These are phyloP conservation scores for Eudorcas thomsonii DNA, from an alignment of 2,113 vertebrate species.

Conservation along the genomic window DNA sequence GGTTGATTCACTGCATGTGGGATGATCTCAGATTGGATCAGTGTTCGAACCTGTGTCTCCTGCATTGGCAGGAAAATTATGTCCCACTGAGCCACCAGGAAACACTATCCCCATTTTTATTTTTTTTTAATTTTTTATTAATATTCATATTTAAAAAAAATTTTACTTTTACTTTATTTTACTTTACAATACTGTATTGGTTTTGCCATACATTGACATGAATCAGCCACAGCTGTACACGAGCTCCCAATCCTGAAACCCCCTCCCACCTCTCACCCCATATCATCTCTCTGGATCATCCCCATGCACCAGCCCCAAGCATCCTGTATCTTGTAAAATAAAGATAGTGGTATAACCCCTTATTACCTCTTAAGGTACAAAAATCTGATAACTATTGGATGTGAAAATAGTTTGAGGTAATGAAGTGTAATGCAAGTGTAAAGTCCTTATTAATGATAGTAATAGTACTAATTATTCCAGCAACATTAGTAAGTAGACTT, in stretches of 20 bases:
- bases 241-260: no score
- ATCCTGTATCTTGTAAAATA: background rate
- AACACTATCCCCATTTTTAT: background rate
- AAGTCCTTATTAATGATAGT: background rate
- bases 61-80: background rate
- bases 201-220: no score
- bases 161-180: no score
- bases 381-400: background rate
- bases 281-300: no score
- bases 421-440: background rate
- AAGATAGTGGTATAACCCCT: background rate
- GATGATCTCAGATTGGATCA: rapidly evolving
- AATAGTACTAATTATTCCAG: background rate
- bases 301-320: no score
- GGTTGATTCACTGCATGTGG: background rate
- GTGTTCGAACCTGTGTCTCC: background rate
- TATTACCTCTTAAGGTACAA: background rate
- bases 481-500: background rate
- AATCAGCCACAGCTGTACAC: no score
- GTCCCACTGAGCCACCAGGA: background rate
- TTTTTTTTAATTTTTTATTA: no score
- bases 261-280: no score
- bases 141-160: no score
- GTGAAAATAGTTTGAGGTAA: background rate
- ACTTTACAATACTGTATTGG: no score